Percentiles rank a stretch among this genome's conserved stretches.
These are phyloP conservation scores for Nixonia krombeini DNA, from an alignment of 1,140 invertebrate species.

Conservation along the genomic window DNA sequence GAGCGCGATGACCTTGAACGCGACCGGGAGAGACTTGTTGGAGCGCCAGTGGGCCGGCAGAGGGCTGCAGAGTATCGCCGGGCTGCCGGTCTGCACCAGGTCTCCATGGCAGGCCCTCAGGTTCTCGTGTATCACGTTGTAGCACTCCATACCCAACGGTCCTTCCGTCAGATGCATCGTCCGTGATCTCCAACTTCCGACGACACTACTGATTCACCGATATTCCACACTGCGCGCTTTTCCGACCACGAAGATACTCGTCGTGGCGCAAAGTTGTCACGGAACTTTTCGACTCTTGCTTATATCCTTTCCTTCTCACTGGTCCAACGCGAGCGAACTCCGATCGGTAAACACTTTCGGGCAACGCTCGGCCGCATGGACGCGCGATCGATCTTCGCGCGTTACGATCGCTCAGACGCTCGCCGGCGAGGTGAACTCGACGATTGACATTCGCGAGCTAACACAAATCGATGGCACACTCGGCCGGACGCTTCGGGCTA, in stretches of 20 bases:
- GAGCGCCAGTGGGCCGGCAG: constrained; percentile 94
- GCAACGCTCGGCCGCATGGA: background rate
- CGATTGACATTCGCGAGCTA: background rate
- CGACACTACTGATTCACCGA: background rate
- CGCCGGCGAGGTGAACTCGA: background rate
- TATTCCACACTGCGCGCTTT: background rate
- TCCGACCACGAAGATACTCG: background rate
- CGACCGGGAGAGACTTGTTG: constrained; percentile 95
- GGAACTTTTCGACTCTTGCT: no score
- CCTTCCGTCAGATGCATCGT: constrained; percentile 74
- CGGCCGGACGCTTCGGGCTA: no score
- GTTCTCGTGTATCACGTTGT: constrained; percentile 80
- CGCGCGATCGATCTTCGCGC: no score
- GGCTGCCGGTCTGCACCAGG: constrained; percentile 90
- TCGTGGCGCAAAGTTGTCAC: no score
- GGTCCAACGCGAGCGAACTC: background rate
- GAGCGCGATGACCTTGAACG: constrained; percentile 92
- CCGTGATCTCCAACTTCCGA: background rate
- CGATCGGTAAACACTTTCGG: constrained; percentile 13
- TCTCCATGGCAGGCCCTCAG: constrained; percentile 90
- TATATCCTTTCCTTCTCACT: background rate
- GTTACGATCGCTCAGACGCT: no score
- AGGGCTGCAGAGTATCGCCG: constrained; percentile 90
- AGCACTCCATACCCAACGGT: constrained; percentile 79
- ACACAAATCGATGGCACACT: background rate